Conservation (phyloP, 2,888 invertebrate species). For the Bedellia somnulentella region DNA sequence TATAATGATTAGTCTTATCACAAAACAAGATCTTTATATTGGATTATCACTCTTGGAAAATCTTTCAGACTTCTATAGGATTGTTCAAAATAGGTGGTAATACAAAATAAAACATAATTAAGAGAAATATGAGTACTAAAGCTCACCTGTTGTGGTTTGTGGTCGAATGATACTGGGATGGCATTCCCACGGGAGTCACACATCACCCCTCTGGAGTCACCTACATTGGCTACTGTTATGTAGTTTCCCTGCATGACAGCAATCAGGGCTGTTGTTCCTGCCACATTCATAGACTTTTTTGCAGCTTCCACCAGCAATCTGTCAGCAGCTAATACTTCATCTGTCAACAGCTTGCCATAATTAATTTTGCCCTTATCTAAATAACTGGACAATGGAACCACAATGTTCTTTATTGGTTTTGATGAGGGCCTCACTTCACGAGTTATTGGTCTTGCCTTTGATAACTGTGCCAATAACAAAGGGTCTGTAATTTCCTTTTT, state of each 20-base stretch:
- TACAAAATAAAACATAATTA: too few relatives aligned
- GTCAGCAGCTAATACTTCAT: slow-evolving; percentile 86
- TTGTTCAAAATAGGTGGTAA: too few relatives aligned
- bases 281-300: slow-evolving; percentile 74
- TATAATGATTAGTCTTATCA: too few relatives aligned
- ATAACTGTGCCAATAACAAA: slow-evolving; percentile 66
- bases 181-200: slow-evolving; percentile 88
- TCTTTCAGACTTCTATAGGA: too few relatives aligned
- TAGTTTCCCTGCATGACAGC: slow-evolving; percentile 82
- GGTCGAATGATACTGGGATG: slow-evolving; percentile 92
- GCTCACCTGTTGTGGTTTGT: slow-evolving; percentile 92
- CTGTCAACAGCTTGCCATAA: slow-evolving; percentile 79
- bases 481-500: slow-evolving; percentile 69
- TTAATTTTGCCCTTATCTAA: slow-evolving; percentile 76
- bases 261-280: slow-evolving; percentile 90
- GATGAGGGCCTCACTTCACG: slow-evolving; percentile 60
- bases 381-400: slow-evolving; percentile 63
- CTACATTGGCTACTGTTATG: slow-evolving; percentile 92
- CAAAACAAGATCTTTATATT: too few relatives aligned
- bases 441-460: slow-evolving; percentile 61
- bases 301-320: slow-evolving; percentile 79
- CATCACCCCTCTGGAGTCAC: slow-evolving; percentile 95
- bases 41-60: too few relatives aligned
- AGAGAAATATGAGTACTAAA: too few relatives aligned
- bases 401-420: slow-evolving; percentile 42